Evolutionary conservation across 2,888 invertebrate species (phyloP).

Genomic region (Ligdia adustata): DNA sequence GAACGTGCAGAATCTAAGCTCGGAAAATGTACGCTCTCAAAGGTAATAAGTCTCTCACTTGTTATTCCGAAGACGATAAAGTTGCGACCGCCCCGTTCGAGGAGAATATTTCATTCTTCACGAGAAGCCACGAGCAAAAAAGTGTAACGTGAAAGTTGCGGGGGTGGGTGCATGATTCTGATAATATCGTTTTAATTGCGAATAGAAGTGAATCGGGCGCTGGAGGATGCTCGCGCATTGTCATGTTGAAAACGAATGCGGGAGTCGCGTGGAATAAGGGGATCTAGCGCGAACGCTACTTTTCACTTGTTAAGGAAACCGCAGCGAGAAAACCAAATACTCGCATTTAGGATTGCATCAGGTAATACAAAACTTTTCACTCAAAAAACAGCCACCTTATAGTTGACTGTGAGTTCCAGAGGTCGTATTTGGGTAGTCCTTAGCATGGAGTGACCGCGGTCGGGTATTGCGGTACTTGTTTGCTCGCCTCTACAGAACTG

Average conservation of each 20-base stretch:
- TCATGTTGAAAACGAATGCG: slow-evolving; percentile 56
- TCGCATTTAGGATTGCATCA: slow-evolving; percentile 69
- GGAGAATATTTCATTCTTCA: slow-evolving; percentile 19
- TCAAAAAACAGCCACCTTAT: slow-evolving; percentile 68
- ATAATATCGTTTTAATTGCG: slow-evolving; percentile 76
- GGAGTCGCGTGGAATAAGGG: slow-evolving; percentile 60
- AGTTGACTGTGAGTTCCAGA: slow-evolving; percentile 42
- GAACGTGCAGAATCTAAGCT: slow-evolving; percentile 25
- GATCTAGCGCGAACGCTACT: slow-evolving; percentile 63
- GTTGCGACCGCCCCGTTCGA: slow-evolving; percentile 17
- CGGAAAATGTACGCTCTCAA: slow-evolving; percentile 25
- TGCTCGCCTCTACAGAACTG: slow-evolving; percentile 70
- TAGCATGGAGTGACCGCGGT: slow-evolving; percentile 64
- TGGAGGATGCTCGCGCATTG: slow-evolving; percentile 51
- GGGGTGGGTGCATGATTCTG: slow-evolving; percentile 59
- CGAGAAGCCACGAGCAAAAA: slow-evolving; percentile 34
- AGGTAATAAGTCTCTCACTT: slow-evolving; percentile 35
- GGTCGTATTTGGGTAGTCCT: slow-evolving; percentile 61
- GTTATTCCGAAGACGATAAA: slow-evolving; percentile 31
- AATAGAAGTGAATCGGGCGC: slow-evolving; percentile 52
- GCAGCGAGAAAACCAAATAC: slow-evolving; percentile 70
- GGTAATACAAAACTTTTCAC: slow-evolving; percentile 70
- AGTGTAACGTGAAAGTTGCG: slow-evolving; percentile 53
- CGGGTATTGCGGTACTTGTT: slow-evolving; percentile 69
- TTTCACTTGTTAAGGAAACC: slow-evolving; percentile 70